Evolutionary conservation across 2,888 invertebrate species (phyloP), one percentile per base, ranked within the genome.

Genomic region (Baccha elongata): DNA sequence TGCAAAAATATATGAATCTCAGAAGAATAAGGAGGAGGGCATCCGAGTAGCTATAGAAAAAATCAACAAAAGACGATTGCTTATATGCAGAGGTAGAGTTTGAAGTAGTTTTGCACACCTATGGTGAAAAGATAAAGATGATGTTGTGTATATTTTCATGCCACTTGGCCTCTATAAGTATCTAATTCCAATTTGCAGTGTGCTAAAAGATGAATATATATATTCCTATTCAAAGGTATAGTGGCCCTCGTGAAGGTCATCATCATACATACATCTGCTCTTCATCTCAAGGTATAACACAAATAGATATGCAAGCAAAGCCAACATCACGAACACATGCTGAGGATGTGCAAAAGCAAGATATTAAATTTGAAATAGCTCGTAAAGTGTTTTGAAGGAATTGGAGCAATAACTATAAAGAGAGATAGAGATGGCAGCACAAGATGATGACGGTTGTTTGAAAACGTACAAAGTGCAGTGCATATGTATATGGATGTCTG

Each of bases 91-190:
- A 53, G 68, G 32, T 40, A 29, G 23, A 10, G 37, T 40, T 29
- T 58, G 58, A 48, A 11, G 65, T 44, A 19, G 42, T 60, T 60
- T 60, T 40, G 44, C 46, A 50, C 71, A 37, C 44, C 35, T 72
- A 15, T 21, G 19, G n/a, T 6, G n/a, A 55, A 29, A 32, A 10
- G 0, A 13, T 21, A 26, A 13, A 8, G 15, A 23, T 26, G 13
- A 17, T 29, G 17, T 26, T 58, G 44, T 65, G 40, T 67, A 46
- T 40, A 60, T 65, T 78, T 55, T 58, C 40, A 58, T 60, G 50
- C 65, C 65, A 62, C 55, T 73, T 64, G 79, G 74, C 79, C 79
- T 79, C 68, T 64, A n/a, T n/a, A 62, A 79, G 68, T 79, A 74
- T 81, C 80, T 69, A 46, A 75, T 71, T 69, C 64, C 44, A 46